Percentiles rank a stretch among this genome's conserved stretches.
These are phyloP conservation scores for Papilio polytes DNA, from an alignment of 1,140 invertebrate genomes.

Conservation along the genomic window DNA sequence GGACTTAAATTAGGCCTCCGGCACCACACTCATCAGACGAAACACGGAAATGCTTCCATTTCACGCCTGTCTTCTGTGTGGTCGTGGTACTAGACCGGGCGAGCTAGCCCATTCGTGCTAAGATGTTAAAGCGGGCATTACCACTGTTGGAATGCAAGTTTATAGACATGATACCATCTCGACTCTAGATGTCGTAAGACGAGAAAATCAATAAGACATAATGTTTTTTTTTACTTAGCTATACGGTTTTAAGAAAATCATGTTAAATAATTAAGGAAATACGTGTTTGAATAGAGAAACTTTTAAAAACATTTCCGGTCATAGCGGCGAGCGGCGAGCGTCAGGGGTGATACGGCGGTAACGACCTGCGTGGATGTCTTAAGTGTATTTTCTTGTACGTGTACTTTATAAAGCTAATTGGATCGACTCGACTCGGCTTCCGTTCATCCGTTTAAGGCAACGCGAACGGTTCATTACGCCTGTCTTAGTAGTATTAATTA, in stretches of 20 bases:
- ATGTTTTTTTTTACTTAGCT: background rate
- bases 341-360: conserved; percentile 50
- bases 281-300: background rate
- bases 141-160: too few species aligned
- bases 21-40: too few species aligned
- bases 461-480: conserved; percentile 72
- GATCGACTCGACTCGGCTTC: conserved; percentile 73
- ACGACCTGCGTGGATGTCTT: conserved; percentile 58
- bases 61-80: too few species aligned
- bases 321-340: conserved; percentile 4
- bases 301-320: conserved; percentile 19
- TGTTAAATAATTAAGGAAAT: conserved; percentile 10
- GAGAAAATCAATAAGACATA: too few species aligned
- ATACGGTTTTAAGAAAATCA: background rate
- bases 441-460: conserved; percentile 76
- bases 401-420: conserved; percentile 74
- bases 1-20: too few species aligned
- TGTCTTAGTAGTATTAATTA: conserved; percentile 73
- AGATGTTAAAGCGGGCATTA: too few species aligned
- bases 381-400: conserved; percentile 76
- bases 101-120: too few species aligned
- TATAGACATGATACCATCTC: too few species aligned
- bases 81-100: too few species aligned
- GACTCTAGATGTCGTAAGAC: too few species aligned
- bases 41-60: too few species aligned